phyloP scores from a whole-genome alignment of 53 echinoderm and acorn worm genomes.

The Paracentrotus lividus region DNA sequence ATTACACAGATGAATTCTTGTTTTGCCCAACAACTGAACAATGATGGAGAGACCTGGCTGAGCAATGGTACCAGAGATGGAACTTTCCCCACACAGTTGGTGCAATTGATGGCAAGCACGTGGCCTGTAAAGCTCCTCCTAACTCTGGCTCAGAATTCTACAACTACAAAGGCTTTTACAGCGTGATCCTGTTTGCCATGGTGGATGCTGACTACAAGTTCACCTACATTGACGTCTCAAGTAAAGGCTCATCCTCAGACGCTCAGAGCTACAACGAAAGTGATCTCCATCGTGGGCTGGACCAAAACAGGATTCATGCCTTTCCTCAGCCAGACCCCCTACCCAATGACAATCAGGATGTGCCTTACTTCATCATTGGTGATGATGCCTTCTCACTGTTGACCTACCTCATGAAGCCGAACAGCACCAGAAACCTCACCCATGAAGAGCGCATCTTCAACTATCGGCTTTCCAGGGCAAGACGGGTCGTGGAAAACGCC shows the following conservation, averaged over 20 bases:
- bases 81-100: slow-evolving; percentile 10
- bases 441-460: neutral
- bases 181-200: slow-evolving; percentile 58
- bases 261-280: no score
- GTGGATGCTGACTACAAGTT: slow-evolving; percentile 58
- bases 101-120: slow-evolving; percentile 42
- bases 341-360: slow-evolving; percentile 27
- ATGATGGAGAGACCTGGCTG: slow-evolving; percentile 62
- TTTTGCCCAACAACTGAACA: slow-evolving; percentile 46
- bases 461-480: slow-evolving; percentile 65
- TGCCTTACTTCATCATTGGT: slow-evolving; percentile 32
- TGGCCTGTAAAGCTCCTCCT: slow-evolving; percentile 13
- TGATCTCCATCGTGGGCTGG: no score
- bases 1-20: slow-evolving; percentile 47
- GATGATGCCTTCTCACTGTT: slow-evolving; percentile 44
- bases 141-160: neutral
- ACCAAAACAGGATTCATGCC: no score
- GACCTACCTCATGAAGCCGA: no score
- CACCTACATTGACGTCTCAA: no score
- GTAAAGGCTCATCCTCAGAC: no score
- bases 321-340: slow-evolving; percentile 13
- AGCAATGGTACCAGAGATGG: slow-evolving; percentile 38
- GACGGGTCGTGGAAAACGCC: slow-evolving; percentile 55
- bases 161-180: slow-evolving; percentile 58
- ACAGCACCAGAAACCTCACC: neutral